Percentiles rank a stretch among this genome's conserved stretches.
Evolutionary conservation across 2,888 invertebrate genomes (phyloP).

Genomic region (Encarsia formosa): DNA sequence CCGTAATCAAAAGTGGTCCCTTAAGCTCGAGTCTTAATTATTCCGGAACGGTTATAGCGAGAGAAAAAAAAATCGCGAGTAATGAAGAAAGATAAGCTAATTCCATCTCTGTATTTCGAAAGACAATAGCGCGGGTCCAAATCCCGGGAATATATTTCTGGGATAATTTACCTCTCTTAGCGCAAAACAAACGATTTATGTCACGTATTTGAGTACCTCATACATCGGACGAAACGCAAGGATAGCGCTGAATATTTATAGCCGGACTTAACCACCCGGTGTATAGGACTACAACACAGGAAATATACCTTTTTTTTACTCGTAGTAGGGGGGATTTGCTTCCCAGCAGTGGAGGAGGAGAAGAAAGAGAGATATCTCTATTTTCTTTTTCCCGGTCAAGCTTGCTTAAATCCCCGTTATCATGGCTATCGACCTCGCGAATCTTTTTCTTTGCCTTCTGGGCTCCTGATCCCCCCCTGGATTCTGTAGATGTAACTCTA

Average conservation of each 20-base stretch:
- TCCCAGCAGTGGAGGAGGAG: background rate
- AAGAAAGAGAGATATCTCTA: slow-evolving; percentile 3
- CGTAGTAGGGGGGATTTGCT: background rate
- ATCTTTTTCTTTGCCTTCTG: background rate
- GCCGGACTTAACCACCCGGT: slow-evolving; percentile 10
- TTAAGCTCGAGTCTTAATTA: too few species aligned
- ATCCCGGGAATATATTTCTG: too few species aligned
- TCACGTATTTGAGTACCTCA: slow-evolving; percentile 1
- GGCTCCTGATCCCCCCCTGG: background rate
- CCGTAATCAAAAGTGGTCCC: too few species aligned
- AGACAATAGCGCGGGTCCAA: too few species aligned
- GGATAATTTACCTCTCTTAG: too few species aligned
- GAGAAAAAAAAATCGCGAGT: too few species aligned
- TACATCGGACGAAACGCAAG: background rate
- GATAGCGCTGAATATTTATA: slow-evolving; percentile 13
- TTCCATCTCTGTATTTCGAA: too few species aligned
- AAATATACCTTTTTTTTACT: slow-evolving; percentile 11
- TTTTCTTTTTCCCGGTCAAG: background rate
- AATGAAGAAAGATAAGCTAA: too few species aligned
- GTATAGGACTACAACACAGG: background rate
- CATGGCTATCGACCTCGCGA: slow-evolving; percentile 17
- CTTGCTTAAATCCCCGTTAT: slow-evolving; percentile 9
- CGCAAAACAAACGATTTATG: slow-evolving; percentile 15
- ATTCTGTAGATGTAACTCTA: too few species aligned
- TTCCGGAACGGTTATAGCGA: too few species aligned